Base-by-base conservation (phyloP, 2,113 vertebrate genomes). In the Triplophysa siluroides region DNA sequence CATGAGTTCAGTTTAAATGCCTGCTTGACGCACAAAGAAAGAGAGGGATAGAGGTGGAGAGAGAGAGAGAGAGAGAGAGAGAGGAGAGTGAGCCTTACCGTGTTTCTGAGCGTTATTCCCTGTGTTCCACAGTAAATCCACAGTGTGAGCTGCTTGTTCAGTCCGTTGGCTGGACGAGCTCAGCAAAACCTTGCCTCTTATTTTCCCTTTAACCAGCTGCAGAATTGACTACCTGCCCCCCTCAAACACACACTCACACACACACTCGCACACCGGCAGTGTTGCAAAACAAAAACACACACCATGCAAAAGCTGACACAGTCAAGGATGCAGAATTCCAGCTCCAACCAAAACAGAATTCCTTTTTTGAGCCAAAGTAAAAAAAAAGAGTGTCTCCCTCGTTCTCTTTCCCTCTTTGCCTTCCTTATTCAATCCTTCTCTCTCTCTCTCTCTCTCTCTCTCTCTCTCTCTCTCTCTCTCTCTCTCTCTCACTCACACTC, bases 171-270 rank as follows among this genome's bases (percentile, higher is more conserved):
- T 21, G 54, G 54, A 58, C 54, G 18, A 91, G 91, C 89, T 92
- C 90, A 90, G 90, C 90, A 92, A 75, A 87, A 92, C 90, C 91
- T 87, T 83, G 64, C 52, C 86, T 89, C 76, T 85, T 83, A 84
- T 81, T 90, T 87, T 88, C 86, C 88, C 88, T 89, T 88, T 89
- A 88, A 84, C 78, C 80, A 85, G 78, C 78, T 79, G 38, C 65
- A 69, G 78, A 74, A 62, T 45, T 73, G 75, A 81, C 75, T 67
- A 80, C 76, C 68, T 74, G 68, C 85, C 69, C 85, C 68, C 87
- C 83, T 86, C 83, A 81, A 85, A 82, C 85, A 86, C 79, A 66
- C 62, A 84, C 80, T 73, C 84, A 82, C 85, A 81, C 86, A 50
- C 76, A 11, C 10, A 50, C 33, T 0, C 66, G 43, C 65, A 71